A percentile compares a stretch with the other conserved stretches of the same genome.
These are phyloP conservation scores for Eupristina koningsbergeri DNA, from an alignment of 1,140 invertebrate species.

Conservation along the genomic window DNA sequence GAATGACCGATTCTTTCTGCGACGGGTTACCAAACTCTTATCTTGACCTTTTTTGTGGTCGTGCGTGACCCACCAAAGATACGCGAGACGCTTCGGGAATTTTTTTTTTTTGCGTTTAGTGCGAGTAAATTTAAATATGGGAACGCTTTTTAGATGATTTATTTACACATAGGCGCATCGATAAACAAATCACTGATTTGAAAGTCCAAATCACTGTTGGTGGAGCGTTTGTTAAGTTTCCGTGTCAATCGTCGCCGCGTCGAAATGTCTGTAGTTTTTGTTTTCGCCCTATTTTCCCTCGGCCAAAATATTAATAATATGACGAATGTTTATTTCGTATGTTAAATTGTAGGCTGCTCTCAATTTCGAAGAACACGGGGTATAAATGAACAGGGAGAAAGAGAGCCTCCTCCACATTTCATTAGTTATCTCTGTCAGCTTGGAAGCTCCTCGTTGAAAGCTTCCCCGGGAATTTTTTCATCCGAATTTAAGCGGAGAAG, in stretches of 20 bases:
- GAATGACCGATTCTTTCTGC: neutral
- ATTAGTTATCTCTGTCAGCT: neutral
- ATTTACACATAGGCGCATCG: slow-evolving; percentile 15
- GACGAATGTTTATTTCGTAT: neutral
- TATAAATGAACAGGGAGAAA: neutral
- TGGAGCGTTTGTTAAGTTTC: neutral
- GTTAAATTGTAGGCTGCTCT: neutral
- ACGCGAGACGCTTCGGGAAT: neutral
- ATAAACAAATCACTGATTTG: slow-evolving; percentile 3
- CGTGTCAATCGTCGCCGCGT: neutral
- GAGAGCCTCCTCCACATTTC: neutral
- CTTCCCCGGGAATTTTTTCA: neutral
- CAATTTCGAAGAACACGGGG: neutral
- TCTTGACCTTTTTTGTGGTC: neutral
- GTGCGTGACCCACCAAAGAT: too few relatives aligned
- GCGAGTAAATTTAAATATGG: slow-evolving; percentile 14
- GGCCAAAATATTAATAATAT: too few relatives aligned
- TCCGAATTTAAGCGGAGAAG: neutral
- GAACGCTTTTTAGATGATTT: slow-evolving; percentile 6
- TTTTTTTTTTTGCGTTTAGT: neutral
- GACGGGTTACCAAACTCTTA: too few relatives aligned
- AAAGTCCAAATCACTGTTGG: neutral
- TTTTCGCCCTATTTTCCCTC: too few relatives aligned
- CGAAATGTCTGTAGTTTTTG: too few relatives aligned
- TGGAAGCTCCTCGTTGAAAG: neutral